A percentile compares a stretch with the other conserved stretches of the same genome.
Conservation (phyloP, 2,797 vertebrate species). For the Macrochelys suwanniensis region DNA sequence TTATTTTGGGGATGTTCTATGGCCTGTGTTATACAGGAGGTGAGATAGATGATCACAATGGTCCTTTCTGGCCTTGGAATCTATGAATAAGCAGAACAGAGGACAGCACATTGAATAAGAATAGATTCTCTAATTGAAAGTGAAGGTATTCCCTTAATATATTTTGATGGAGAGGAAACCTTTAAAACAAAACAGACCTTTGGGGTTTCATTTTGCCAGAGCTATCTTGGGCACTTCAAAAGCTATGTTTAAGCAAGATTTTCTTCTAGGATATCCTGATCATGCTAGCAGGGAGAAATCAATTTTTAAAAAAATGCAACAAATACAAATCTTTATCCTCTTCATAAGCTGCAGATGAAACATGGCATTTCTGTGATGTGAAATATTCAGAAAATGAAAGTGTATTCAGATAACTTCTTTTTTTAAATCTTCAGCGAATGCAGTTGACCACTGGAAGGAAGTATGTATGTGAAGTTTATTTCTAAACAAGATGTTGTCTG, state of each 20-base stretch:
- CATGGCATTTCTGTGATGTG: rapidly evolving
- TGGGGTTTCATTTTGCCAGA: rapidly evolving
- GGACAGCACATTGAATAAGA: not conserved
- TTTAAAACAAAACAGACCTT: rapidly evolving
- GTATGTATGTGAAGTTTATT: not conserved
- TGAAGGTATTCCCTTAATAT: not conserved
- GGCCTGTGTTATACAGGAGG: not conserved
- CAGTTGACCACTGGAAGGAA: not conserved
- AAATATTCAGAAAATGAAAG: not conserved
- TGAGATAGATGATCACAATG: not conserved
- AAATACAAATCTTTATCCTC: not conserved
- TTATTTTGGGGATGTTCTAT: not conserved
- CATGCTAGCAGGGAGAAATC: not conserved
- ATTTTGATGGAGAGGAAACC: not conserved
- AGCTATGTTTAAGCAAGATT: not conserved
- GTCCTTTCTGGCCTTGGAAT: not conserved
- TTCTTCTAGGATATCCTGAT: not conserved
- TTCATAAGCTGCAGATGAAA: not conserved
- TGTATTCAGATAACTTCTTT: not conserved
- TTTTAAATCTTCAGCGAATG: not conserved
- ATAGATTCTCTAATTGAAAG: not conserved
- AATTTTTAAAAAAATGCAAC: not conserved
- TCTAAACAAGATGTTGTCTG: not conserved
- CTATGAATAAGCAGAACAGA: not conserved
- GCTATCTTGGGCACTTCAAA: not conserved